Evolutionary conservation across 37 sponge, comb jelly and placozoan genomes (phyloP).

Genomic region (Axinella damicornis): DNA sequence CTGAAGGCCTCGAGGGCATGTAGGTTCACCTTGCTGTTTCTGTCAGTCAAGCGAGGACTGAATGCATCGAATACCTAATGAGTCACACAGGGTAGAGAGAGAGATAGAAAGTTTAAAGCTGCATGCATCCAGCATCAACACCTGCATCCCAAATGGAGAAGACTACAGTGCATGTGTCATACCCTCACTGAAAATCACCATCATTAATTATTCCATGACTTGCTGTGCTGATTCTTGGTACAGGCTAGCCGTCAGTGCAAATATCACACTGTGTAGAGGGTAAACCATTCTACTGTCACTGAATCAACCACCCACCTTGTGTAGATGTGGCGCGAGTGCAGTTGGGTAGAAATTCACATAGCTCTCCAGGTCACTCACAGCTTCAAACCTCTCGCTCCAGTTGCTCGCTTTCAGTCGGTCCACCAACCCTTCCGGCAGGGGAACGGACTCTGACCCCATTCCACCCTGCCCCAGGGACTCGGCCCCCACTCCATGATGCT

Average conservation of each 20-base stretch:
- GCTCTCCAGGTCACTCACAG: conserved; percentile 57
- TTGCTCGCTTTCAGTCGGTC: conserved; percentile 57
- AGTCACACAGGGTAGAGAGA: background rate
- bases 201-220: no score
- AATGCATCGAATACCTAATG: conserved; percentile 84
- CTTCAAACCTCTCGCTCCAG: conserved; percentile 79
- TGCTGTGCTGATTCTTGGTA: no score
- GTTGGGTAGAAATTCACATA: conserved; percentile 29
- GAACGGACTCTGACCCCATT: background rate
- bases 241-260: no score
- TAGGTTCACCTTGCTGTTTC: conserved; percentile 91
- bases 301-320: conserved; percentile 36
- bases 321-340: conserved; percentile 32
- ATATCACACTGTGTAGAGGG: no score
- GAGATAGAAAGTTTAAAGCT: conserved; percentile 19
- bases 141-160: no score
- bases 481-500: no score
- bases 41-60: conserved; percentile 79
- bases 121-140: no score
- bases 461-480: no score
- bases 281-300: no score
- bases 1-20: conserved; percentile 78
- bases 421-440: conserved; percentile 48
- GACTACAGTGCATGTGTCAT: no score
- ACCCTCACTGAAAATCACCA: no score